A percentile compares a stretch with the other conserved stretches of the same genome.
These are phyloP conservation scores for Mellilla xanthometata DNA, from an alignment of 2,888 invertebrate genomes.

Conservation along the genomic window DNA sequence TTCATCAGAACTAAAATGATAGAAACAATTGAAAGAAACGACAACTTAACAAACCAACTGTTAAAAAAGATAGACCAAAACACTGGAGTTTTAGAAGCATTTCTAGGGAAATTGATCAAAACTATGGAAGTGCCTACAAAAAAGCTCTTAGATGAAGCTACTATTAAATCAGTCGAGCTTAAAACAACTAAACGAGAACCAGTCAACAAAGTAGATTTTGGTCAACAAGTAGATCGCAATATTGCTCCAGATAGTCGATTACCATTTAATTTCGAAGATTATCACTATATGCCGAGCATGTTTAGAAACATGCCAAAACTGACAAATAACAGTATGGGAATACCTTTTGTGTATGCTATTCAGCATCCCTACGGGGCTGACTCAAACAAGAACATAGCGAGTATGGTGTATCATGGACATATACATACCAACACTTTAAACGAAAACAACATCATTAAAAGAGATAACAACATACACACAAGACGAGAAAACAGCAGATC, in stretches of 20 bases:
- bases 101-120: conserved; percentile 51
- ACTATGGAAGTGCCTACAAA: conserved; percentile 28
- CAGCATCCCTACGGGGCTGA: conserved; percentile 36
- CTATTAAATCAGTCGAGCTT: neutral
- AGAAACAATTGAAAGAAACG: conserved; percentile 50
- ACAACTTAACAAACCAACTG: conserved; percentile 56
- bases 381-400: conserved; percentile 34
- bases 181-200: neutral
- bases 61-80: conserved; percentile 62
- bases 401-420: conserved; percentile 48
- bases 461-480: neutral
- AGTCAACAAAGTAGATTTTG: neutral
- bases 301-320: conserved; percentile 15
- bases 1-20: conserved; percentile 34
- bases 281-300: conserved; percentile 19
- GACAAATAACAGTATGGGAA: conserved; percentile 32
- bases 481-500: neutral
- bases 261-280: conserved; percentile 11
- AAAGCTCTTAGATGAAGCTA: conserved; percentile 3
- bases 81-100: conserved; percentile 53
- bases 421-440: conserved; percentile 40
- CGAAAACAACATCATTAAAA: neutral
- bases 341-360: conserved; percentile 52
- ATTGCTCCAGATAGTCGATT: neutral
- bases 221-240: neutral